Evolutionary conservation across 2,888 invertebrate genomes (phyloP).

Genomic region (Lasioglossum calceatum): DNA sequence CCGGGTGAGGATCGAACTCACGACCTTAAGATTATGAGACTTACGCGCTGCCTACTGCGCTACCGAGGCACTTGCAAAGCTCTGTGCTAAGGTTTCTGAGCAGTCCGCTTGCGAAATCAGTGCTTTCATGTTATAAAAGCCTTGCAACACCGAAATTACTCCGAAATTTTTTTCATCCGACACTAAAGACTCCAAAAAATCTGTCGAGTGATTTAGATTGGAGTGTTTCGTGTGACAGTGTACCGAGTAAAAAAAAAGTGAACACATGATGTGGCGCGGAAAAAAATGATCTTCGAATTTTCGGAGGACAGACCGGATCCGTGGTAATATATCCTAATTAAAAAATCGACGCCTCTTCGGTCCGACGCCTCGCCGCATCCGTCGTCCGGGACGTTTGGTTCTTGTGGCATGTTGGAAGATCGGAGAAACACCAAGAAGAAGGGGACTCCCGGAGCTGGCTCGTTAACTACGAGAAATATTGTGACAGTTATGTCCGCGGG

Average conservation of each 20-base stretch:
- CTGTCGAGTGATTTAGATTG: neutral
- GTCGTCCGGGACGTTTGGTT: constrained; percentile 62
- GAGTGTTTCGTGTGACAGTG: neutral
- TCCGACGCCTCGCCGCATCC: constrained; percentile 76
- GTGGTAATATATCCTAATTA: constrained; percentile 77
- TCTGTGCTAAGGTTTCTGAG: neutral
- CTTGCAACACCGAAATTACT: too few relatives aligned
- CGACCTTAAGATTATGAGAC: constrained; percentile 89
- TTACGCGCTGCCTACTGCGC: constrained; percentile 83
- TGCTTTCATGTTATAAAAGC: neutral
- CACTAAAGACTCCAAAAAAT: neutral
- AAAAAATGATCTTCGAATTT: constrained; percentile 47
- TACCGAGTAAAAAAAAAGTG: neutral
- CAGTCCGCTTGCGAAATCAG: neutral
- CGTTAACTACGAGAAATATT: constrained; percentile 84
- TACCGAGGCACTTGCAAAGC: constrained; percentile 74
- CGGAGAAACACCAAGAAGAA: constrained; percentile 56
- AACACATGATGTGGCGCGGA: constrained; percentile 29
- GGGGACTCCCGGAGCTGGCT: constrained; percentile 76
- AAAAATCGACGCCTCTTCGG: constrained; percentile 83
- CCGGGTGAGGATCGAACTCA: constrained; percentile 97
- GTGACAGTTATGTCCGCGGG: constrained; percentile 82
- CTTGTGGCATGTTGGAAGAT: constrained; percentile 60
- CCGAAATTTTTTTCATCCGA: neutral
- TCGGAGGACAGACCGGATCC: constrained; percentile 45